Evolutionary conservation across 1,140 invertebrate species (phyloP), one percentile per base, ranked within the genome.

Genomic region (Aplysia californica): DNA sequence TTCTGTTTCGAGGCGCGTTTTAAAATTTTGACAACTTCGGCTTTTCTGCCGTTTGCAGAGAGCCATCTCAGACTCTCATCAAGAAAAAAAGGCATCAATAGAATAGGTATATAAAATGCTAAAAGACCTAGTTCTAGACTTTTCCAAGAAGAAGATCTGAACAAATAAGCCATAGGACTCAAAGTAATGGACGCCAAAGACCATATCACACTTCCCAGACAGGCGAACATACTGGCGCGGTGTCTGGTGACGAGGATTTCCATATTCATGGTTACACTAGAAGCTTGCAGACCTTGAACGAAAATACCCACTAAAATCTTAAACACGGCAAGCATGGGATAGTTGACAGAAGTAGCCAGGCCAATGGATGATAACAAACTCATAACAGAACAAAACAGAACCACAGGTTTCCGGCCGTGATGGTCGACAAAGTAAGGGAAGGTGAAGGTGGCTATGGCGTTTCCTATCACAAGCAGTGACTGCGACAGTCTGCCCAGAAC

Each of bases 61-160:
- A 90, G 70, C 89, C 89, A 90, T 58, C 79, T 58, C n/a, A 87
- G 79, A 15, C 87, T 87, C 74, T 90, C 89, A n/a, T 88, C 88
- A 68, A 69, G 44, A 65, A 18, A 23, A 50, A 23, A 33, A 61
- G 38, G 1, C 29, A 21, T 55, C 36, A 59, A 35, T 39, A 44
- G n/a, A 29, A 44, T 18, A 23, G n/a, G 15, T 66, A 35, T 18
- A 26, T 71, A 64, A 66, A 65, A 20, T 35, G 39, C n/a, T n/a
- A n/a, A n/a, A n/a, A n/a, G n/a, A 3, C 33, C 33, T 6, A 65
- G 61, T 23, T 65, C 61, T 36, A 65, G 33, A 3, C 35, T 3
- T 23, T 36, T 65, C 61, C 61, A 65, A 1, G 61, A 65, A 20
- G 35, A 2, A 36, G 20, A 10, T 65, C 33, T 35, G 2, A 65